These are phyloP conservation scores for Tyrannus savana DNA, from an alignment of 2,113 vertebrate species.

Conservation along the genomic window DNA sequence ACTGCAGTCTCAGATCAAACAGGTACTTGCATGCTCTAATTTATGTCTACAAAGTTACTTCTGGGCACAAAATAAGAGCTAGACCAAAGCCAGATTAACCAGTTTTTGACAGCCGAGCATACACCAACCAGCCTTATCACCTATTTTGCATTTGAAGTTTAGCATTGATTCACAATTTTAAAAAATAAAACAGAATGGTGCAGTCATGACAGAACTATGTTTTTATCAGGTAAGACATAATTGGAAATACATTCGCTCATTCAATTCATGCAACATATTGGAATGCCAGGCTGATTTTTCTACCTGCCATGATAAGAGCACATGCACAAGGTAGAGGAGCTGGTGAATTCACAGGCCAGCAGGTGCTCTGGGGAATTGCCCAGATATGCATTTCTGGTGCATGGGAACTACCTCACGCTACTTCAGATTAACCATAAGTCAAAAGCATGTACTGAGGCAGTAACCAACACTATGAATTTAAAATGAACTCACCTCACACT, in stretches of 20 bases:
- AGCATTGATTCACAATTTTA: not conserved
- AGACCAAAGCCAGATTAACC: not conserved
- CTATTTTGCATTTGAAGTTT: not conserved
- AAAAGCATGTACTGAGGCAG: not conserved
- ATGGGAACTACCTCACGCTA: not conserved
- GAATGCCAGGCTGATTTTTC: not conserved
- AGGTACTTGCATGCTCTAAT: slow-evolving; percentile 19
- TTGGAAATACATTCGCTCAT: not conserved
- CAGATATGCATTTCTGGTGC: not conserved
- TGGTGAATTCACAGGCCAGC: not conserved
- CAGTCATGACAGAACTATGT: not conserved
- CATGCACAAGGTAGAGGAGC: not conserved
- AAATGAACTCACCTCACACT: not conserved
- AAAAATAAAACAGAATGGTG: accelerated
- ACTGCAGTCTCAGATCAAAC: not conserved
- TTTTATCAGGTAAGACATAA: not conserved
- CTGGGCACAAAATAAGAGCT: slow-evolving; percentile 3
- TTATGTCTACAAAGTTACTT: not conserved
- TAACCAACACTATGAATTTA: not conserved
- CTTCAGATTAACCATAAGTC: not conserved
- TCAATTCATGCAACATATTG: not conserved
- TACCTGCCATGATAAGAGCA: not conserved
- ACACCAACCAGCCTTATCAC: not conserved
- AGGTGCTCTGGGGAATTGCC: not conserved
- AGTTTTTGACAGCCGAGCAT: not conserved